A percentile compares a stretch with the other conserved stretches of the same genome.
Conservation (phyloP, 2,888 invertebrate genomes). For the Zhuqinia jingwanae region DNA sequence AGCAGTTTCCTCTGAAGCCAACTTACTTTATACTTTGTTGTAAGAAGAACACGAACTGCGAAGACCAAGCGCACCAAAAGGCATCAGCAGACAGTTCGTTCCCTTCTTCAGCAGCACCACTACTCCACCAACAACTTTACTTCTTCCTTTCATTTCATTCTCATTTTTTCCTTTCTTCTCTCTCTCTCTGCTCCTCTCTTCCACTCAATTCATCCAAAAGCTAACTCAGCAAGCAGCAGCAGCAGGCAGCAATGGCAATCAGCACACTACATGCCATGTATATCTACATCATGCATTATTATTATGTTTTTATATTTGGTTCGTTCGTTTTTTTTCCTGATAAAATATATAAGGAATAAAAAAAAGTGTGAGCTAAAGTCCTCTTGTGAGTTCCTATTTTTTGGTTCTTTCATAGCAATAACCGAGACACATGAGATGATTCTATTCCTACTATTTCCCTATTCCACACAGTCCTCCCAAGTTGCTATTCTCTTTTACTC, state of each 20-base stretch:
- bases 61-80: constrained; percentile 16
- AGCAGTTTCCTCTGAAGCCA: constrained; percentile 24
- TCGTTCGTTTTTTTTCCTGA: not conserved
- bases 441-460: constrained; percentile 15
- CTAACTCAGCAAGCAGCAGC: constrained; percentile 49
- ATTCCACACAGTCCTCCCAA: constrained; percentile 60
- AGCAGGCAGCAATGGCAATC: no score
- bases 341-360: constrained; percentile 7
- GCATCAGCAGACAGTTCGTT: constrained; percentile 64
- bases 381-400: constrained; percentile 58
- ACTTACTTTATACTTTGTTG: no score
- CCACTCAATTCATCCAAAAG: constrained; percentile 43
- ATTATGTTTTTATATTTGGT: not conserved
- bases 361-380: constrained; percentile 55
- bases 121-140: constrained; percentile 51
- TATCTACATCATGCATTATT: not conserved
- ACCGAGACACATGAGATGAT: constrained; percentile 38
- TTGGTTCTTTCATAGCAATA: constrained; percentile 54
- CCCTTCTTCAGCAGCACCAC: constrained; percentile 49
- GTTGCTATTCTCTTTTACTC: constrained; percentile 69
- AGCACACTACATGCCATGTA: no score
- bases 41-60: not conserved
- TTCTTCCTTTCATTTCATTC: constrained; percentile 66
- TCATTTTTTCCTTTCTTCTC: constrained; percentile 43
- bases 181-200: not conserved